Evolutionary conservation across 2,888 invertebrate species (phyloP).

Genomic region (Zaprionus obscuricornis): DNA sequence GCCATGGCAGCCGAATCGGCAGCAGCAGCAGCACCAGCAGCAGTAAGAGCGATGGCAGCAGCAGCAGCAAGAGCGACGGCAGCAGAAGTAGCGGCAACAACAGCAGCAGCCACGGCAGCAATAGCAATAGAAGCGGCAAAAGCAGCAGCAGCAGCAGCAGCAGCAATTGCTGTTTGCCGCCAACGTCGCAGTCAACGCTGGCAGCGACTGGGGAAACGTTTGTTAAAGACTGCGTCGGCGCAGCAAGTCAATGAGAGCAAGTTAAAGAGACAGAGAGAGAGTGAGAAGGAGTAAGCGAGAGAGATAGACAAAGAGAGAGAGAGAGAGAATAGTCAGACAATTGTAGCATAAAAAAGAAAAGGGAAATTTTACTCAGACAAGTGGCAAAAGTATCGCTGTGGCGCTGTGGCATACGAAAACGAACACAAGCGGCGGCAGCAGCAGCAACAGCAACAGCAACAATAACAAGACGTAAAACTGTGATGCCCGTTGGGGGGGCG

Average conservation of each 20-base stretch:
- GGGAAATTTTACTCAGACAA: slow-evolving; percentile 60
- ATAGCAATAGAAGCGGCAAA: neutral
- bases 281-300: slow-evolving; percentile 10
- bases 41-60: slow-evolving; percentile 8
- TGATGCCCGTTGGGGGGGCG: slow-evolving; percentile 64
- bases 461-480: too few species aligned
- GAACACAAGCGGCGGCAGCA: too few species aligned
- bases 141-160: slow-evolving; percentile 6
- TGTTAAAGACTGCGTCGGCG: slow-evolving; percentile 25
- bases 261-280: slow-evolving; percentile 5
- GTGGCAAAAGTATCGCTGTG: slow-evolving; percentile 69
- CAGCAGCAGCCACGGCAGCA: slow-evolving; percentile 2
- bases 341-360: slow-evolving; percentile 7
- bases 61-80: neutral
- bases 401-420: slow-evolving; percentile 60
- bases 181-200: slow-evolving; percentile 27
- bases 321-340: neutral
- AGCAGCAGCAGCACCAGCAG: slow-evolving; percentile 21
- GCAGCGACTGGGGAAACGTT: slow-evolving; percentile 42
- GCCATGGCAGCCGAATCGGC: slow-evolving; percentile 72
- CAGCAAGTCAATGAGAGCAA: slow-evolving; percentile 10
- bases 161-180: slow-evolving; percentile 1
- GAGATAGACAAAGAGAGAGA: slow-evolving; percentile 16
- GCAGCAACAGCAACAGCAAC: slow-evolving; percentile 40
- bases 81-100: neutral